phyloP scores from a whole-genome alignment of 1,140 invertebrate genomes.

The Neotoxoptera formosana region DNA sequence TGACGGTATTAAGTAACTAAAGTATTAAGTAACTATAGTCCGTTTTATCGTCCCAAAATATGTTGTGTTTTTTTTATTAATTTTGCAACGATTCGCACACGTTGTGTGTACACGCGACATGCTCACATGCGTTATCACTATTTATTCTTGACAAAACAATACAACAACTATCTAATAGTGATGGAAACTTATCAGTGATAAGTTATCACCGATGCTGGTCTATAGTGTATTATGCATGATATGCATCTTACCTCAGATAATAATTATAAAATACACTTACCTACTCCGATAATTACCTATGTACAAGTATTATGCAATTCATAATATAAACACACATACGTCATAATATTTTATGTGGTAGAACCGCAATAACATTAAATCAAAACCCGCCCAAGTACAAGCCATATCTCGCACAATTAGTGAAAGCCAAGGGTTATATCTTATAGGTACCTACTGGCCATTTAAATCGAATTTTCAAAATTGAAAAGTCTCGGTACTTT shows the following conservation, averaged over 20 bases:
- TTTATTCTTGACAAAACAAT: not conserved
- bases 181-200: not conserved
- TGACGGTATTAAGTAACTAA: not conserved
- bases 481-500: not conserved
- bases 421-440: not conserved
- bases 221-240: not conserved
- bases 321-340: not conserved
- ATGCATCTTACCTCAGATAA: not conserved
- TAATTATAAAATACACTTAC: not conserved
- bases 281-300: not conserved
- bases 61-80: not conserved
- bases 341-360: not conserved
- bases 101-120: not conserved
- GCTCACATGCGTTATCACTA: not conserved
- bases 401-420: not conserved
- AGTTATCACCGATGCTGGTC: not conserved
- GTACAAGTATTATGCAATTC: not conserved
- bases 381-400: not conserved
- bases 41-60: not conserved
- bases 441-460: too few species aligned
- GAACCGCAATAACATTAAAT: conserved; percentile 38
- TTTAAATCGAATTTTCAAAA: not conserved
- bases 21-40: too few species aligned
- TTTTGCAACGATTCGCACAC: not conserved
- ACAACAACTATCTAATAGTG: not conserved